phyloP scores from a whole-genome alignment of 2,888 invertebrate species.

The Heterodera filipjevi region DNA sequence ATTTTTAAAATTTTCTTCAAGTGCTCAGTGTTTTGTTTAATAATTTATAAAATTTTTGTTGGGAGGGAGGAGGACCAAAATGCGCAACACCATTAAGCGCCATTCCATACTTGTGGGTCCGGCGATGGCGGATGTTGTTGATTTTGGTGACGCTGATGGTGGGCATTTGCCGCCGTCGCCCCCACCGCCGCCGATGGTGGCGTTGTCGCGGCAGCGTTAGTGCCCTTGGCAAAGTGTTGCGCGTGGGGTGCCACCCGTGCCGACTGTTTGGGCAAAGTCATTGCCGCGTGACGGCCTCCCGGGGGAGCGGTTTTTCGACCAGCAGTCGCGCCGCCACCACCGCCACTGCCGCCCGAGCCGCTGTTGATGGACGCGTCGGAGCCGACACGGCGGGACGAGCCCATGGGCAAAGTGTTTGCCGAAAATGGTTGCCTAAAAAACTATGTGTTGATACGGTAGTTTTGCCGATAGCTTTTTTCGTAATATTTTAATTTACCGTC shows the following conservation, averaged over 20 bases:
- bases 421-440: not conserved
- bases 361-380: conserved; percentile 44
- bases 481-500: no score
- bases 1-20: no score
- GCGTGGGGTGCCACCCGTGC: conserved; percentile 18
- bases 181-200: no score
- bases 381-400: conserved; percentile 30
- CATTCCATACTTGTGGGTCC: not conserved
- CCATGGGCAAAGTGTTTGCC: not conserved
- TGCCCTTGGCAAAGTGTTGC: not conserved
- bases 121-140: not conserved
- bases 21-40: no score
- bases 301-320: not conserved
- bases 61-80: no score
- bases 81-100: not conserved
- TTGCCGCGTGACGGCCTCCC: conserved; percentile 15
- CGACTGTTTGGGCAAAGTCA: conserved; percentile 12
- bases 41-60: no score
- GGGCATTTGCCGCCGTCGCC: no score
- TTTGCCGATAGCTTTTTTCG: no score
- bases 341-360: conserved; percentile 22
- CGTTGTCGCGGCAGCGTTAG: not conserved
- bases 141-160: no score
- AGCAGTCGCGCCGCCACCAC: conserved; percentile 18
- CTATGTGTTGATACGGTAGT: no score